Evolutionary conservation across 2,888 invertebrate species (phyloP).

Genomic region (Drosophila borealis): DNA sequence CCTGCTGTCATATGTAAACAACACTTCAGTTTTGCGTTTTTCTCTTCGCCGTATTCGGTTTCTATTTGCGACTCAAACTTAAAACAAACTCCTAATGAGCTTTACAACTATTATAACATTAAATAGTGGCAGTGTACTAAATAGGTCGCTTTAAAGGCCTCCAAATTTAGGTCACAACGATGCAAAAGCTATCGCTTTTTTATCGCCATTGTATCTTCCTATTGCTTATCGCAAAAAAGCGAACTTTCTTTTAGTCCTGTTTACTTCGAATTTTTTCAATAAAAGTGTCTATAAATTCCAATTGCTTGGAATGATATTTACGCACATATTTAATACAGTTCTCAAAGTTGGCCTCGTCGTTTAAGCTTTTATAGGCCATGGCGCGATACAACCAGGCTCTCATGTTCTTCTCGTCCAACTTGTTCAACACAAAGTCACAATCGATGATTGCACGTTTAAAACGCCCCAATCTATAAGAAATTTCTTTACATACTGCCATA

Average conservation of each 20-base stretch:
- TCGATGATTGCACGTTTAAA: conserved; percentile 89
- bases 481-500: background rate
- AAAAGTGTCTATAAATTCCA: conserved; percentile 87
- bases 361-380: conserved; percentile 88
- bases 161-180: too few relatives aligned
- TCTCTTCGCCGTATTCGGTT: conserved; percentile 11
- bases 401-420: conserved; percentile 90
- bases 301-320: conserved; percentile 88
- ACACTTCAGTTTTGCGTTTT: conserved; percentile 44
- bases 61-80: conserved; percentile 38
- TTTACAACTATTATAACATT: conserved; percentile 20
- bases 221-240: background rate
- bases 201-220: background rate
- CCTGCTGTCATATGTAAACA: conserved; percentile 77
- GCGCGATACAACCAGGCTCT: conserved; percentile 91
- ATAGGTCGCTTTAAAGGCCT: background rate
- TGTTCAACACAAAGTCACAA: conserved; percentile 89
- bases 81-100: conserved; percentile 57
- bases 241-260: background rate
- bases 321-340: conserved; percentile 87
- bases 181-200: background rate
- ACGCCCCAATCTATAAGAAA: conserved; percentile 82
- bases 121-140: background rate
- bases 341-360: conserved; percentile 87
- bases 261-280: conserved; percentile 82